Conservation (phyloP, 92 coral and sea anemone species). For the Palythoa grandiflora region DNA sequence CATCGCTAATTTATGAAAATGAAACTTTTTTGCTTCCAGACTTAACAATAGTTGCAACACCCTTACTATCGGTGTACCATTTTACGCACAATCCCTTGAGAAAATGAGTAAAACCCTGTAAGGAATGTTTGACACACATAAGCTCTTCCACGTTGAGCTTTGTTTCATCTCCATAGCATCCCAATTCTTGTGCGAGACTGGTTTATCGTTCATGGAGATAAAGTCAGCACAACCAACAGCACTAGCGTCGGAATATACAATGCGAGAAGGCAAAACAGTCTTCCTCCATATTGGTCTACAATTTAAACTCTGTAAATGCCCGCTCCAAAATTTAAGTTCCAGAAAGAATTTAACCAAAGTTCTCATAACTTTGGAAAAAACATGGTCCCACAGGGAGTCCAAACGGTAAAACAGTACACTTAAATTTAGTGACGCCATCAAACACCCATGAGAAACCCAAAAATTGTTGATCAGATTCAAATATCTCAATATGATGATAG, state of each 20-base stretch:
- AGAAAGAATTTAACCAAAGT: constrained; percentile 66
- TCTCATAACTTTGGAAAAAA: constrained; percentile 69
- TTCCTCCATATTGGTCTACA: constrained; percentile 43
- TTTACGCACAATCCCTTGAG: constrained; percentile 29
- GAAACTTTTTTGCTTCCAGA: constrained; percentile 58
- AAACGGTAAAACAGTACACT: constrained; percentile 63
- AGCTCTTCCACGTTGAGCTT: constrained; percentile 69
- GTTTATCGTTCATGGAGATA: constrained; percentile 25
- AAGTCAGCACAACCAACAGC: background rate
- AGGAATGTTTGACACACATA: constrained; percentile 29
- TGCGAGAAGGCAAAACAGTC: too few species aligned
- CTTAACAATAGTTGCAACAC: constrained; percentile 50
- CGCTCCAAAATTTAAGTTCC: too few species aligned
- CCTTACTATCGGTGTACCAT: constrained; percentile 65
- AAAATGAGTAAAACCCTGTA: constrained; percentile 46
- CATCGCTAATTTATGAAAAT: constrained; percentile 22
- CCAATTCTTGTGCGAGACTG: too few species aligned
- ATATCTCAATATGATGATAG: constrained; percentile 43
- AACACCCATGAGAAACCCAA: constrained; percentile 64
- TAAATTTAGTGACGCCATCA: constrained; percentile 24
- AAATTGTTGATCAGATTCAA: constrained; percentile 38
- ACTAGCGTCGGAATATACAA: too few species aligned
- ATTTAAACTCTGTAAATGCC: constrained; percentile 53
- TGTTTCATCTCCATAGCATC: constrained; percentile 47
- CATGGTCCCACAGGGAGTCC: constrained; percentile 53